Evolutionary conservation across 2,888 invertebrate species (phyloP), one percentile per base, ranked within the genome.

Genomic region (Emmelina monodactyla): DNA sequence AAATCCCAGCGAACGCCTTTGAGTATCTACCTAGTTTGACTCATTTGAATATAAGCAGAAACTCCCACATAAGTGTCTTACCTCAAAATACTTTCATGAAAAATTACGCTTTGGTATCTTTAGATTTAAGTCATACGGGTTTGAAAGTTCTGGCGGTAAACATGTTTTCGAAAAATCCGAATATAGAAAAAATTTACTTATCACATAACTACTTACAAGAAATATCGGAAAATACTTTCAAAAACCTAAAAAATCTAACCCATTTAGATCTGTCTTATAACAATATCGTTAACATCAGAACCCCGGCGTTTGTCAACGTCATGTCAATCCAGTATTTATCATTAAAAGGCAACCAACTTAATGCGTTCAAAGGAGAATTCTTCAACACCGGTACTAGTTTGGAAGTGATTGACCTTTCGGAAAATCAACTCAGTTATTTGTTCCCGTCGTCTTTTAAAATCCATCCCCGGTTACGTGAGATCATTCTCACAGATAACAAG

Each of bases 391-490:
- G 91, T 28, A 91, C 90, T 0, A 87, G 89, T 40, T 73, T 94
- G 30, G 89, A 92, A 70, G 82, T 88, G 39, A 73, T 95, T 39
- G 91, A 94, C 62, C 83, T 94, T 32, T 88, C 90, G 0, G 78
- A 89, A 45, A 93, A 93, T 68, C 86, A 88, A 54, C 76, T 94
- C 28, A 89, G 88, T 51, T 91, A 92, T 56, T 70, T 94, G 28
- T 92, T 91, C 49, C 91, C 92, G 1, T 91, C 91, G 0, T 90
- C 92, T 11, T 94, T 94, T 58, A 85, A 88, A 56, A 90, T 92
- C 41, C 93, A 94, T 64, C 91, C 92, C 1, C 82, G 90, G 13
- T 62, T 95, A 14, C 83, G 85, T 43, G 81, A 83, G 55, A 85
- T 95, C 31, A 82, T 84, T 37, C 85, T 92, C 1, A 82, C 86